Evolutionary conservation across 2,797 vertebrate genomes (phyloP).

Genomic region (Hypotaenidia philippensis): DNA sequence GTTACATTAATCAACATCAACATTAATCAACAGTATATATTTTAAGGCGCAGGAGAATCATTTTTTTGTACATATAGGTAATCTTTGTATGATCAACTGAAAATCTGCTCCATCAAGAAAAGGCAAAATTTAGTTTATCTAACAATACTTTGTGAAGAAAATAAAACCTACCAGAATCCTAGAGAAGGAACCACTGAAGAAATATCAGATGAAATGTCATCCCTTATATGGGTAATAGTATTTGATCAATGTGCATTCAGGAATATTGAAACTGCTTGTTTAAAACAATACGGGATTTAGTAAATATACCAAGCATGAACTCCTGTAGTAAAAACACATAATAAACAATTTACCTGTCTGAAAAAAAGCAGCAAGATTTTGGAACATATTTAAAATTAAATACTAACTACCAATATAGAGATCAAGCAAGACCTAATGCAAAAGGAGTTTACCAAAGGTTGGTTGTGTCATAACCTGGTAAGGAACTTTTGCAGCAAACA

Average conservation of each 20-base stretch:
- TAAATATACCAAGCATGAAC: neutral
- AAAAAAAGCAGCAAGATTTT: neutral
- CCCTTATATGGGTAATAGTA: neutral
- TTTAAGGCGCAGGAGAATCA: neutral
- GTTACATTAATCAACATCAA: neutral
- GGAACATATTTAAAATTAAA: neutral
- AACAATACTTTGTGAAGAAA: neutral
- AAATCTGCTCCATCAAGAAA: neutral
- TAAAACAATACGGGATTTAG: neutral
- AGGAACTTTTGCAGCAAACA: neutral
- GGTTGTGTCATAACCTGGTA: neutral
- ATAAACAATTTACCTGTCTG: neutral
- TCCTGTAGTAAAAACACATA: neutral
- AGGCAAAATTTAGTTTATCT: neutral
- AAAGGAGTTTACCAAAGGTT: neutral
- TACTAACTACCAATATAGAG: rapidly evolving
- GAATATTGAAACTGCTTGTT: neutral
- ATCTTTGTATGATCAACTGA: neutral
- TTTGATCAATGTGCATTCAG: neutral
- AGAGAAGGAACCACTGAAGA: neutral
- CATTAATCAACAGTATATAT: neutral
- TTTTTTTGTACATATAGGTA: neutral
- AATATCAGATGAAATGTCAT: neutral
- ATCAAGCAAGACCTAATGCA: neutral
- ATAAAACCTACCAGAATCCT: neutral